These are phyloP conservation scores for Podilymbus podiceps DNA, from an alignment of 2,113 vertebrate species.

Conservation along the genomic window DNA sequence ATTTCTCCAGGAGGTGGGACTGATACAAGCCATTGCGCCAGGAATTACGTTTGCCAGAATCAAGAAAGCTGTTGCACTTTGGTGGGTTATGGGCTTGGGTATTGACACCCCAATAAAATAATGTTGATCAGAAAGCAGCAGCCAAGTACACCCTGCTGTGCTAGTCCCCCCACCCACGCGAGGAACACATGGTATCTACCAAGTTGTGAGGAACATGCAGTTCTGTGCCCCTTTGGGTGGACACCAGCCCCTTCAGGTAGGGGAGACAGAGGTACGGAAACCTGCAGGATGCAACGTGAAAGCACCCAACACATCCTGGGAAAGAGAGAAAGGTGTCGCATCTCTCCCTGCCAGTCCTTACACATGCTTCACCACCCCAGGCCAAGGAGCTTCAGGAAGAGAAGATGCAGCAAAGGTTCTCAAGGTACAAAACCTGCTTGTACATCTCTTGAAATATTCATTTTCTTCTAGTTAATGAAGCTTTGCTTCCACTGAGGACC, in stretches of 20 bases:
- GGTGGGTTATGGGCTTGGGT: neutral
- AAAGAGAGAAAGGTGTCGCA: neutral
- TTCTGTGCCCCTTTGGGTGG: neutral
- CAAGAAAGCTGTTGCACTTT: neutral
- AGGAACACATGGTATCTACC: neutral
- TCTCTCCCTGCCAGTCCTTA: neutral
- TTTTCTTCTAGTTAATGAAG: neutral
- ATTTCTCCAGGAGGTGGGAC: neutral
- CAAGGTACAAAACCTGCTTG: neutral
- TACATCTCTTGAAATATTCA: neutral
- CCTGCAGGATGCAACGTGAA: neutral
- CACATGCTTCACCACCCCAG: neutral
- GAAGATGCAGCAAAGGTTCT: neutral
- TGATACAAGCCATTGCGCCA: neutral
- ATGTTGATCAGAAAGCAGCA: neutral
- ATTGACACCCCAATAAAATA: neutral
- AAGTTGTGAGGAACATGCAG: neutral
- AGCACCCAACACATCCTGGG: neutral
- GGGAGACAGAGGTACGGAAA: neutral
- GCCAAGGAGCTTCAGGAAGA: neutral
- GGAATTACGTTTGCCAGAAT: neutral
- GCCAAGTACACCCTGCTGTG: neutral
- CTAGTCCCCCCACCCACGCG: too few relatives aligned
- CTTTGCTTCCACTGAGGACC: neutral
- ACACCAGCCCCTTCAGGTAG: rapidly evolving